phyloP scores from a whole-genome alignment of 1,140 invertebrate species.

The Ips nitidus region DNA sequence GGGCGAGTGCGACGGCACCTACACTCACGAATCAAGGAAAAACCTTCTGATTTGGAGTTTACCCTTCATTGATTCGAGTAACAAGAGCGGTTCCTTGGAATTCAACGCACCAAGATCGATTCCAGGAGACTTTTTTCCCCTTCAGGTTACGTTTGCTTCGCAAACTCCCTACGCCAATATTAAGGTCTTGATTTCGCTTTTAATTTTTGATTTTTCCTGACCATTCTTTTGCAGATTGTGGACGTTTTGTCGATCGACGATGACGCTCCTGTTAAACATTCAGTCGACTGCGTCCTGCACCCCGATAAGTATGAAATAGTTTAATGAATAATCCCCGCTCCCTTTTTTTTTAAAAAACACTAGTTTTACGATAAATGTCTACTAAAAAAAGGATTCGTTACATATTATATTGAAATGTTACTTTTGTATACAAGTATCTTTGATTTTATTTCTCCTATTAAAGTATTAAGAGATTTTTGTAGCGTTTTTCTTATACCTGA shows the following conservation, averaged over 20 bases:
- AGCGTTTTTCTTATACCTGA: too few relatives aligned
- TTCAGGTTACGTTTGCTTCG: conserved; percentile 84
- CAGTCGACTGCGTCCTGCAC: conserved; percentile 80
- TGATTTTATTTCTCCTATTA: conserved; percentile 30
- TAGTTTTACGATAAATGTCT: conserved; percentile 27
- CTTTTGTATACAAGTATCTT: conserved; percentile 30
- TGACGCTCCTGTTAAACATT: conserved; percentile 80
- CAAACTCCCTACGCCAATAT: conserved; percentile 85
- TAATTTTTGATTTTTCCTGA: conserved; percentile 9
- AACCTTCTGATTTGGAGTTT: conserved; percentile 85
- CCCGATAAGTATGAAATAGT: conserved; percentile 95
- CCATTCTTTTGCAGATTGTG: conserved; percentile 55
- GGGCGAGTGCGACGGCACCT: conserved; percentile 93
- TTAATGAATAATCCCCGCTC: conserved; percentile 52
- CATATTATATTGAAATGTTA: conserved; percentile 31
- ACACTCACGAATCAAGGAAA: conserved; percentile 82
- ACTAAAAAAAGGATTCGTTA: conserved; percentile 23
- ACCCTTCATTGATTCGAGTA: conserved; percentile 83
- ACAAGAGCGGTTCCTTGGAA: conserved; percentile 90
- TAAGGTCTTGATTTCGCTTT: conserved; percentile 56
- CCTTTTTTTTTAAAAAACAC: neutral
- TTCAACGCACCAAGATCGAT: conserved; percentile 80
- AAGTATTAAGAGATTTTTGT: conserved; percentile 23
- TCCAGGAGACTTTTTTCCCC: conserved; percentile 93
- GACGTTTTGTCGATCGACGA: conserved; percentile 81